A percentile compares a stretch with the other conserved stretches of the same genome.
Evolutionary conservation across 2,113 vertebrate genomes (phyloP).

Genomic region (Rallus limicola): DNA sequence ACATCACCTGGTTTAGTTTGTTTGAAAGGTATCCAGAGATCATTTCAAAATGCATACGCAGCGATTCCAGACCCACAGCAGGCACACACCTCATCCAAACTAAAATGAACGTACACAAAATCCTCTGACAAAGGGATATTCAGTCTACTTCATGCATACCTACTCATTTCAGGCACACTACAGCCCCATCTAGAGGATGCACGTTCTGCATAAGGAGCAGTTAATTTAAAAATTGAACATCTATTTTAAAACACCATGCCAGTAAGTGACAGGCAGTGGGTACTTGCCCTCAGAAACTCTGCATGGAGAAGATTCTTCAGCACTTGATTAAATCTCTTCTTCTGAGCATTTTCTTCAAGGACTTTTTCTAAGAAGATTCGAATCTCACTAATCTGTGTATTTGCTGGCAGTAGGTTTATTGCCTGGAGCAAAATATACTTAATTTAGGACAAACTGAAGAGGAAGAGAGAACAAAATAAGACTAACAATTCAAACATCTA

Average conservation of each 20-base stretch:
- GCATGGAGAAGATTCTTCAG: conserved; percentile 98
- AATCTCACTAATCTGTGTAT: conserved; percentile 94
- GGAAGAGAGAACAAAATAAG: background rate
- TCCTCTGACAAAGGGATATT: background rate
- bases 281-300: conserved; percentile 90
- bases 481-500: background rate
- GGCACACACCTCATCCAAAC: background rate
- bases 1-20: background rate
- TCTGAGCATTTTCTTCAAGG: conserved; percentile 94
- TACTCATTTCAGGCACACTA: background rate
- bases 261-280: background rate
- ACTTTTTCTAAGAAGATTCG: conserved; percentile 96
- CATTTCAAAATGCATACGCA: background rate
- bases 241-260: background rate
- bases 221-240: background rate
- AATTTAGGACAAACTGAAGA: background rate
- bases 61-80: background rate
- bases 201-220: background rate
- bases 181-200: background rate
- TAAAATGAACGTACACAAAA: background rate
- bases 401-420: conserved; percentile 95
- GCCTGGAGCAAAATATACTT: conserved; percentile 76
- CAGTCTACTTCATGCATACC: background rate
- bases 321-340: conserved; percentile 92
- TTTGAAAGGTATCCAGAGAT: background rate